These are phyloP conservation scores for Polyploca ridens DNA, from an alignment of 2,888 invertebrate genomes.

Conservation along the genomic window DNA sequence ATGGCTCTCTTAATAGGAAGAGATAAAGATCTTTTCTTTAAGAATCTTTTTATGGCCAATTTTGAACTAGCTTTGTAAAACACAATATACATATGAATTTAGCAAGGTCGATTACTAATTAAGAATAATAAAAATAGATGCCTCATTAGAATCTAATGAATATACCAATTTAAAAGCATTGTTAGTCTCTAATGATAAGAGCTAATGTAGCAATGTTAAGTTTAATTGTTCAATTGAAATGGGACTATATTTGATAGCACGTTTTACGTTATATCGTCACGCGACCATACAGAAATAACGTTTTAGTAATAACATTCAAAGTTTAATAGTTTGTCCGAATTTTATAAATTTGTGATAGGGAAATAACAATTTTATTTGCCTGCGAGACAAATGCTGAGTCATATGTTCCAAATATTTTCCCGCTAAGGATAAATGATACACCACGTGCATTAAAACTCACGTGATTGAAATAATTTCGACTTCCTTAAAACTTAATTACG, in stretches of 20 bases:
- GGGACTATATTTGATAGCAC: not conserved
- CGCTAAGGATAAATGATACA: too few species aligned
- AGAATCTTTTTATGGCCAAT: not conserved
- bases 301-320: too few species aligned
- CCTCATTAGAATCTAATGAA: not conserved
- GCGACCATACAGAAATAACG: not conserved
- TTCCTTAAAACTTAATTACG: not conserved
- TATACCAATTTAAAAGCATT: not conserved
- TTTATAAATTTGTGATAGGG: not conserved
- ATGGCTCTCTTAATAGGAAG: too few species aligned
- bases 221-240: conserved; percentile 1
- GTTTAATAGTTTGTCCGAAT: too few species aligned
- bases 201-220: not conserved
- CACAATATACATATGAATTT: not conserved
- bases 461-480: not conserved
- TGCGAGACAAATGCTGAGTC: too few species aligned
- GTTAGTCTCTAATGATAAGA: not conserved
- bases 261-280: not conserved
- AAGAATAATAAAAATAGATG: not conserved
- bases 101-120: not conserved
- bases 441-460: too few species aligned
- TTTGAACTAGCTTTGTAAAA: not conserved
- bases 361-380: not conserved
- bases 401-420: too few species aligned
- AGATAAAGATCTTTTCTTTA: not conserved